Conservation (phyloP, 2,113 vertebrate genomes). For the Alethe diademata region DNA sequence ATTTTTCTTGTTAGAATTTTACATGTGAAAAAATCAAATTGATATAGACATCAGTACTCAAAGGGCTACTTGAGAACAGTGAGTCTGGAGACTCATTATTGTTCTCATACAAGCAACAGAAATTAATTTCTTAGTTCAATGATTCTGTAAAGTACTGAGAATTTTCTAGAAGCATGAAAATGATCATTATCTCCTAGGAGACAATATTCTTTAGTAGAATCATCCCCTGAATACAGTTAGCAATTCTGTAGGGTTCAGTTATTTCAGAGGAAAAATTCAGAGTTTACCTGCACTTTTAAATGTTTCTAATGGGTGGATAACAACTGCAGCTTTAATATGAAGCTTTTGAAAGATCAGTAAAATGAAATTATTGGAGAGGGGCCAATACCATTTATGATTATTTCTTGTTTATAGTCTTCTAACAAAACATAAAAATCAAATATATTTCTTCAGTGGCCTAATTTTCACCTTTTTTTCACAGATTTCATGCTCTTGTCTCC, state of each 20-base stretch:
- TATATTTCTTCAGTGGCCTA: background rate
- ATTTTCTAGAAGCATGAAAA: background rate
- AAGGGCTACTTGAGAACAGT: background rate
- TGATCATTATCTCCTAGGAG: background rate
- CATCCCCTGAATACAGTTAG: background rate
- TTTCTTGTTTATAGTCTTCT: background rate
- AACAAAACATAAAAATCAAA: background rate
- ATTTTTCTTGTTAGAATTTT: background rate
- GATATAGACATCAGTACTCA: background rate
- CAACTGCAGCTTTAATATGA: background rate
- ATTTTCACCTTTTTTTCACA: background rate
- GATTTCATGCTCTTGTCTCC: background rate
- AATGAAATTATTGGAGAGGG: background rate
- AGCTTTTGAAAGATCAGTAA: background rate
- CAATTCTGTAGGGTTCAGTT: background rate
- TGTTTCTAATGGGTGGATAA: background rate
- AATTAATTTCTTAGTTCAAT: conserved; percentile 25
- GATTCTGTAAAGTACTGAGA: background rate
- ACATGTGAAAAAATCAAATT: background rate
- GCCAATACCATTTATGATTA: background rate
- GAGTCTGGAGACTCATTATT: background rate
- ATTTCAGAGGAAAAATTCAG: background rate
- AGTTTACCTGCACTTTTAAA: background rate
- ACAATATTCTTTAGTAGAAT: background rate
- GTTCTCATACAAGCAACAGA: background rate